Evolutionary conservation across 2,888 invertebrate genomes (phyloP).

Genomic region (Kryphioiulus occultus): DNA sequence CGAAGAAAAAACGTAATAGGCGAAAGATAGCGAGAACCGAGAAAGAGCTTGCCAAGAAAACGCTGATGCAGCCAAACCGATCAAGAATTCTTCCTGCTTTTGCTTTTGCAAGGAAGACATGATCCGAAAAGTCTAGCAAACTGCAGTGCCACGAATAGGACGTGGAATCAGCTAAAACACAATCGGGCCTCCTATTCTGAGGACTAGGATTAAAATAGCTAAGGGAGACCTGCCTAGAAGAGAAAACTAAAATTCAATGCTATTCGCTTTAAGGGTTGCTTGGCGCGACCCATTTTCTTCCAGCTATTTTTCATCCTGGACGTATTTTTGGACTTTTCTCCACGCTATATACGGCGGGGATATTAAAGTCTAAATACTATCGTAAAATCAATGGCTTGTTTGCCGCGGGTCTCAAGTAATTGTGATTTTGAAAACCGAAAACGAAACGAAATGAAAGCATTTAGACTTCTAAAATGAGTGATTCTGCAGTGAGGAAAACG

Average conservation of each 20-base stretch:
- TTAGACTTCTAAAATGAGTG: not conserved
- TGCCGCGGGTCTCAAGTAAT: not conserved
- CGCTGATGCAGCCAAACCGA: slow-evolving; percentile 25
- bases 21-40: slow-evolving; percentile 1
- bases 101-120: not conserved
- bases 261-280: not conserved
- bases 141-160: not conserved
- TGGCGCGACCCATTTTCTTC: slow-evolving; percentile 2
- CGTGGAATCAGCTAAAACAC: slow-evolving; percentile 1
- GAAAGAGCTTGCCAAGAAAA: slow-evolving; percentile 30
- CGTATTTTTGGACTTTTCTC: not conserved
- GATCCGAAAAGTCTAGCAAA: slow-evolving; percentile 15
- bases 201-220: not conserved
- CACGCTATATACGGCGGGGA: not conserved
- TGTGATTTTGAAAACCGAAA: not conserved
- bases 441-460: not conserved
- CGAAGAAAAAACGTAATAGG: not conserved
- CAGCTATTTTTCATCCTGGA: not conserved
- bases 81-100: slow-evolving; percentile 4
- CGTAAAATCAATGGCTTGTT: not conserved
- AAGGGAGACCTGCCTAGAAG: slow-evolving; percentile 13
- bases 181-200: slow-evolving; percentile 3
- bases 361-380: not conserved
- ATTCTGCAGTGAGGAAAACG: not conserved
- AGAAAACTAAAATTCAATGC: slow-evolving; percentile 13